Base-by-base conservation (phyloP, 2,888 invertebrate genomes). In the Cerceris rybyensis region DNA sequence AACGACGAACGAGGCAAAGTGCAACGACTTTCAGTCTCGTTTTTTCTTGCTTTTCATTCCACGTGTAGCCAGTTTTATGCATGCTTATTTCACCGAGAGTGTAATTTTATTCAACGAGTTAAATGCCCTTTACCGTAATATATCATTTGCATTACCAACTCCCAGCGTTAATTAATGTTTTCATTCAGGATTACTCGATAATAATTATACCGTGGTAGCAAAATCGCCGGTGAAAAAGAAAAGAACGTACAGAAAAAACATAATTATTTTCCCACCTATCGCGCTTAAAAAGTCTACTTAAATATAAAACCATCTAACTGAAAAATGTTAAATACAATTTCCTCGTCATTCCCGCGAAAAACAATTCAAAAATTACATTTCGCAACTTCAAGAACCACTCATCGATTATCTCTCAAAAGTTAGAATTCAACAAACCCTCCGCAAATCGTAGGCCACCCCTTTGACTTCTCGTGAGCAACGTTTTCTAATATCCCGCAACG, bases 401-500 rank as follows among this genome's bases (percentile, higher is more conserved):
- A 28, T 28, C 28, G 28, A 28, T 28, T 28, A 2, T 28, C 28
- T 4, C 28, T 28, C 28, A 28, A 4, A 28, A 28, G 28, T 28
- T 28, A 4, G 4, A 28, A 28, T 28, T 28, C 28, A 28, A 28
- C n/a, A n/a, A n/a, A n/a, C 28, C 28, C 28, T 28, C 28, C 28
- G 28, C 2, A 28, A 28, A 28, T 28, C 28, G 28, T 28, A 28
- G 28, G 28, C 2, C 2, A 28, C 2, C 4, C 28, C 4, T 28
- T 28, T 28, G 28, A 28, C 28, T 66, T 66, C 70, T 70, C 70
- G 63, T 58, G 49, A 43, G 14, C 57, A 49, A 11, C 55, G 46
- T 67, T 57, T 52, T 64, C 49, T 0, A 57, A 58, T 60, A 64
- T 64, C 67, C 61, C 69, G 13, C 79, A 65, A 66, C 58, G 66